These are phyloP conservation scores for Crossocerus cetratus DNA, from an alignment of 2,888 invertebrate genomes.

Conservation along the genomic window DNA sequence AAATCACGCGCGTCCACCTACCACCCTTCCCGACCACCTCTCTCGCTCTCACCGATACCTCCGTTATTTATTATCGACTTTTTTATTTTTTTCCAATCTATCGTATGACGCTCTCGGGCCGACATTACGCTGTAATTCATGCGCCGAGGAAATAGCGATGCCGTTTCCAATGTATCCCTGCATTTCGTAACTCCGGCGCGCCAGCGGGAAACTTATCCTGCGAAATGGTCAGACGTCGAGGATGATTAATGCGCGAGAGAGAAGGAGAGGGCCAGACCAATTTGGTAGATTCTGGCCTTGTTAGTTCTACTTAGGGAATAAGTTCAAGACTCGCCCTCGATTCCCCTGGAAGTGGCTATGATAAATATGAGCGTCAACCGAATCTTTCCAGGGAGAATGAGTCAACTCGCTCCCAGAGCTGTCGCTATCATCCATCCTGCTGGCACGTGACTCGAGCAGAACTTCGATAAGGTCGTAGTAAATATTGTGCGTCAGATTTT, in stretches of 20 bases:
- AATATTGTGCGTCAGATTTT: neutral
- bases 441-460: slow-evolving; percentile 12
- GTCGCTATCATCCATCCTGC: neutral
- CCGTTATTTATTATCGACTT: slow-evolving; percentile 18
- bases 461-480: slow-evolving; percentile 12
- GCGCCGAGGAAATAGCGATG: slow-evolving; percentile 25
- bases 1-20: slow-evolving; percentile 22
- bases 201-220: no score
- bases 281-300: neutral
- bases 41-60: slow-evolving; percentile 27
- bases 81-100: slow-evolving; percentile 8
- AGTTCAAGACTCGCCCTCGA: no score
- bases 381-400: no score
- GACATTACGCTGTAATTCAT: slow-evolving; percentile 36
- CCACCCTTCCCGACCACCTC: no score
- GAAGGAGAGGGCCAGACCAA: no score
- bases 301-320: neutral
- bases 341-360: no score
- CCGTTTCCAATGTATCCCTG: slow-evolving; percentile 19
- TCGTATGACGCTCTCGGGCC: slow-evolving; percentile 12
- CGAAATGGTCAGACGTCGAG: no score
- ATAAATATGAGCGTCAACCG: no score
- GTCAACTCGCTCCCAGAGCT: no score
- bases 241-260: no score
- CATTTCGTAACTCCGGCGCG: no score